Evolutionary conservation across 2,797 vertebrate genomes (phyloP), one percentile per base, ranked within the genome.

Genomic region (Poliocrania exsul): DNA sequence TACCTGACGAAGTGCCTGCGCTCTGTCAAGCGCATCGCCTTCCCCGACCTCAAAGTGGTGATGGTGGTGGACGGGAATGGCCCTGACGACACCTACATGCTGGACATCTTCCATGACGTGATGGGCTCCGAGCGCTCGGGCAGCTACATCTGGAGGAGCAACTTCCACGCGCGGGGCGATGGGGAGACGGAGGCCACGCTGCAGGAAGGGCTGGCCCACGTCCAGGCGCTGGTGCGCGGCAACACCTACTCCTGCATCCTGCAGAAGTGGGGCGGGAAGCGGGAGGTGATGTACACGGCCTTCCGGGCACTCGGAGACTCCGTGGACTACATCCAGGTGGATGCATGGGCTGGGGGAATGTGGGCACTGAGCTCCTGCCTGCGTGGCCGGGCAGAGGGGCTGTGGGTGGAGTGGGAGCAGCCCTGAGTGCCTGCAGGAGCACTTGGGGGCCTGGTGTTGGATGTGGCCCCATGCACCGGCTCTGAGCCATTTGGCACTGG

Each of bases 221-320:
- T 99, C 47, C 97, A 98, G 61, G 96, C 97, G 0, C 97, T 99
- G 67, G 99, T 99, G 72, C 98, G 97, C 42, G 51, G 97, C 89
- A 98, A 97, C 92, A 98, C 98, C 42, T 99, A 98, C 96, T 98
- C 98, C 47, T 99, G 99, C 86, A 96, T 99, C 97, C 99, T 99
- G 98, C 99, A 99, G 97, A 98, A 99, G 96, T 99, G 99, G 99
- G 99, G 99, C 9, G 99, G 99, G 44, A 99, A 99, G 96, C 97
- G 99, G 44, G 99, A 99, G 96, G 99, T 99, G 96, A 99, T 99
- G 99, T 99, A 99, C 98, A 99, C 99, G 0, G 99, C 99, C 79
- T 99, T 99, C 95, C 99, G 98, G 93, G 99, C 99, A 1, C 98
- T 99, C 2, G 99, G 99, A 13, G 98, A 99, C 96, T 99, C 98